Percentiles rank a stretch among this genome's conserved stretches.
phyloP scores from a whole-genome alignment of 2,888 invertebrate genomes.

The Aphelenchoides bicaudatus region DNA sequence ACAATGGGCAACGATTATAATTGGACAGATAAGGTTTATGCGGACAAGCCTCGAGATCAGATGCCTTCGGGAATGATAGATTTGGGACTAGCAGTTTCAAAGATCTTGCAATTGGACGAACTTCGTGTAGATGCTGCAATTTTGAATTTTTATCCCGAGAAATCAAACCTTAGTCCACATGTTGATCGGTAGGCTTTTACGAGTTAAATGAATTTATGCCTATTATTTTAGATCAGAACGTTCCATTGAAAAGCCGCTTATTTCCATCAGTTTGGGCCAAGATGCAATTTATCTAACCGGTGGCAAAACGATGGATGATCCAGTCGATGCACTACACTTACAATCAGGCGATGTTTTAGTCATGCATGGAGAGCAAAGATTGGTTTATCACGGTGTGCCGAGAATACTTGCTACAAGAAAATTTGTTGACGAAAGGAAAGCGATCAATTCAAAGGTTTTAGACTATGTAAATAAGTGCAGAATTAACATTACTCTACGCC shows the following conservation, averaged over 20 bases:
- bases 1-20: conserved; percentile 96
- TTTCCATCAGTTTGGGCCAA: conserved; percentile 91
- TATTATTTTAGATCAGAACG: conserved; percentile 47
- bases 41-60: conserved; percentile 31
- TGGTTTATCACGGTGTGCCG: conserved; percentile 90
- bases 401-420: conserved; percentile 67
- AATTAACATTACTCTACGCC: conserved; percentile 81
- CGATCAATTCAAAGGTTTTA: conserved; percentile 58
- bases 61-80: conserved; percentile 52
- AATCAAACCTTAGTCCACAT: conserved; percentile 86
- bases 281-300: conserved; percentile 89
- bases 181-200: conserved; percentile 68
- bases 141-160: conserved; percentile 88
- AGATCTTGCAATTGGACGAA: conserved; percentile 59
- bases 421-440: conserved; percentile 66
- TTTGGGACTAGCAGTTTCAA: conserved; percentile 64
- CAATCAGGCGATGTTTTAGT: conserved; percentile 84
- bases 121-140: conserved; percentile 87
- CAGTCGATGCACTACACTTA: conserved; percentile 68
- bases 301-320: conserved; percentile 64
- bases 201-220: neutral
- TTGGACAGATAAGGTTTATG: conserved; percentile 84
- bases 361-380: conserved; percentile 79
- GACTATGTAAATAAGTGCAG: conserved; percentile 72
- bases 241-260: conserved; percentile 68